A percentile compares a stretch with the other conserved stretches of the same genome.
These are phyloP conservation scores for Rotaria macrura DNA, from an alignment of 2,888 invertebrate species.

Conservation along the genomic window DNA sequence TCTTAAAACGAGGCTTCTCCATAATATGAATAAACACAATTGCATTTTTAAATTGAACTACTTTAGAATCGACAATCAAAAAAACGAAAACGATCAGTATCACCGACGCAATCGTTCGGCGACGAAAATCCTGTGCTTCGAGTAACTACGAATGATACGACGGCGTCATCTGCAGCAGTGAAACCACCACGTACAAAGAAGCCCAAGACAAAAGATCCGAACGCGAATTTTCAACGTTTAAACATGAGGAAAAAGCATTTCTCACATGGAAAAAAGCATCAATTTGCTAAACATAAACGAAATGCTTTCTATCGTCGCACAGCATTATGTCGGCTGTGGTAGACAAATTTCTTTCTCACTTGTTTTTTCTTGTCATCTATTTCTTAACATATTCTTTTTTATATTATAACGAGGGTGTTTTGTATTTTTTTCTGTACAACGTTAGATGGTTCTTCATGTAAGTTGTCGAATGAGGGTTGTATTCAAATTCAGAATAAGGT, in stretches of 20 bases:
- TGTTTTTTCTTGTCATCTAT: neutral
- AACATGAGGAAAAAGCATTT: conserved; percentile 79
- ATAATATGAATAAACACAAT: too few relatives aligned
- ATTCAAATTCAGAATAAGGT: neutral
- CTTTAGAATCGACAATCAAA: neutral
- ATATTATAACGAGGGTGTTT: neutral
- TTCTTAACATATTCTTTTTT: neutral
- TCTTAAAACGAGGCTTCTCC: too few relatives aligned
- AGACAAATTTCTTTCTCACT: neutral
- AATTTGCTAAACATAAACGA: neutral
- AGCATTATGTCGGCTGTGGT: conserved; percentile 37
- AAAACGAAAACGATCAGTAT: conserved; percentile 11
- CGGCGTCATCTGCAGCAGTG: neutral
- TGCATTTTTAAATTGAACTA: neutral
- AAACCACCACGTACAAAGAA: neutral
- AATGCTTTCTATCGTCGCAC: neutral
- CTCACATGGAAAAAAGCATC: conserved; percentile 59
- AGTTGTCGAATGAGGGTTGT: neutral
- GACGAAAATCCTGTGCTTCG: neutral
- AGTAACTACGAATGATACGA: neutral
- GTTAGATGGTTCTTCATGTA: neutral
- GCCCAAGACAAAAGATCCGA: conserved; percentile 58
- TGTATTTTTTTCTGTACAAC: neutral
- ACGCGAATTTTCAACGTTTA: conserved; percentile 77
- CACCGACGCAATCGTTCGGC: neutral